Percentiles rank a stretch among this genome's conserved stretches.
These are phyloP conservation scores for Eulemur albifrons DNA, from an alignment of 2,797 vertebrate genomes.

Conservation along the genomic window DNA sequence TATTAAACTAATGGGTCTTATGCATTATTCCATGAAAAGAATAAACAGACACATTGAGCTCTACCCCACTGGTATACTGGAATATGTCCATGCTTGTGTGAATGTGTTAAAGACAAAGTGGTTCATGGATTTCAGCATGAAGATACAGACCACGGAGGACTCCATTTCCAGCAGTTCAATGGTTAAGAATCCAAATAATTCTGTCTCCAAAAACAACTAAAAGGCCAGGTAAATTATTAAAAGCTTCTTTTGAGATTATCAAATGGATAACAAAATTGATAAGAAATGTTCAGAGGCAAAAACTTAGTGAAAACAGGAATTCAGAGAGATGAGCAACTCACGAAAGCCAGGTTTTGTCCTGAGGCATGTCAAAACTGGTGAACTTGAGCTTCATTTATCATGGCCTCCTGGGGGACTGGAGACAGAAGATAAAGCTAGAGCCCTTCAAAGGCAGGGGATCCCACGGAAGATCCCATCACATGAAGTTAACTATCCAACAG, in stretches of 20 bases:
- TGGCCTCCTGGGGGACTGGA: background rate
- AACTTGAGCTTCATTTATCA: background rate
- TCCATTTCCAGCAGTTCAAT: background rate
- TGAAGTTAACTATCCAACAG: background rate
- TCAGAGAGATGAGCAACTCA: background rate
- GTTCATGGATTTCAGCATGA: background rate
- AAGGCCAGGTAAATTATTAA: background rate
- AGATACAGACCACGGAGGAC: background rate
- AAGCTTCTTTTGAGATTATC: background rate
- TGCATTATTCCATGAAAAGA: conserved; percentile 8
- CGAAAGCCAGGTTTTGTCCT: background rate
- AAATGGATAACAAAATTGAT: background rate
- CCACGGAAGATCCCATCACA: background rate
- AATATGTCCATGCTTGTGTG: background rate
- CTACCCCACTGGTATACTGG: background rate
- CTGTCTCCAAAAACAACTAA: background rate
- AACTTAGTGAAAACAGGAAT: conserved; percentile 41
- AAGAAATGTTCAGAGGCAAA: background rate
- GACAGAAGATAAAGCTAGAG: background rate
- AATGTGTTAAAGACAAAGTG: background rate
- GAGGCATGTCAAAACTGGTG: background rate
- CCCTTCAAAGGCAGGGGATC: background rate
- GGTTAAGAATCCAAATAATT: background rate
- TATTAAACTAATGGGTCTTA: background rate
- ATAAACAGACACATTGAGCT: background rate